Base-by-base conservation (phyloP, 2,888 invertebrate genomes). In the Drosophila setosimentum region DNA sequence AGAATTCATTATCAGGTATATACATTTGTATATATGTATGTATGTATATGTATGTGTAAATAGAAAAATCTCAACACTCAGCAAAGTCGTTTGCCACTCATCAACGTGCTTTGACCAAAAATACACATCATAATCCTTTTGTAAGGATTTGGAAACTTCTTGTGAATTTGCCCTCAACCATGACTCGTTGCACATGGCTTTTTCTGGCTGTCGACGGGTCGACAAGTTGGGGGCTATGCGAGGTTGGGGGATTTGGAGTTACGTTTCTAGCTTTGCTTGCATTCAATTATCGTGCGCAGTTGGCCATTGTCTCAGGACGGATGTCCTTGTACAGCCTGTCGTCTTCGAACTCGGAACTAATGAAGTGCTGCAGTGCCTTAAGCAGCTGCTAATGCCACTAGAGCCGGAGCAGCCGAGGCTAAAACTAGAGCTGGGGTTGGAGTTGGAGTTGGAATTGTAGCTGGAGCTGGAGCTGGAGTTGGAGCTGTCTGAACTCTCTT, bases 291-390 rank as follows among this genome's bases (percentile, higher is more conserved):
- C 82, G 76, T 81, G 75, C 83, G 76, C 90, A 88, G 85, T 88
- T 90, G 90, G 61, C 84, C 89, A 86, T 90, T 90, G 85, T 90
- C 85, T 90, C 89, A 90, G 88, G 68, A 72, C 76, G 68, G 68
- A 71, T 86, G 70, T 83, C 76, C 72, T 81, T 65, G 59, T 53
- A 54, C 33, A 33, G 51, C 62, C 62, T 60, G 61, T 68, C 66
- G 76, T 71, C 76, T 69, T 84, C 84, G 82, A 85, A 72, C 70
- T 86, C 57, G 68, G 70, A 89, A 90, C 89, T 87, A 87, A 90
- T 90, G 87, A 87, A 90, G 90, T 90, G 89, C 90, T 90, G 87
- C 87, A 86, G 82, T 82, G 84, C 78, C 89, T 89, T 89, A 87
- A 78, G 88, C 90, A 85, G 90, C 78, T 89, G 88, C 90, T 90